A percentile compares a stretch with the other conserved stretches of the same genome.
These are phyloP conservation scores for Aphis gossypii DNA, from an alignment of 1,140 invertebrate species.

Conservation along the genomic window DNA sequence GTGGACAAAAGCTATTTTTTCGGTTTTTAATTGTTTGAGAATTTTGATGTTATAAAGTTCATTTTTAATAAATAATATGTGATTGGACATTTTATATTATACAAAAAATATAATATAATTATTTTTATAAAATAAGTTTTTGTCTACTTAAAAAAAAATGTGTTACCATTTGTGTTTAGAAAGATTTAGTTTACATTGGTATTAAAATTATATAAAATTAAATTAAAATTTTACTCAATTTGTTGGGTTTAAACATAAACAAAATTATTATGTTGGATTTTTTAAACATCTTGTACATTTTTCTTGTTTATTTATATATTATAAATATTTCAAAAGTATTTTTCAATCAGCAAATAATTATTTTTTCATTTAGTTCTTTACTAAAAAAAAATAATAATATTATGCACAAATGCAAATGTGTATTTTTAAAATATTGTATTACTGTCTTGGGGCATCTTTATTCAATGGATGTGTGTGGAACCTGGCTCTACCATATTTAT, in stretches of 20 bases:
- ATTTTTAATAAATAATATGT: slow-evolving; percentile 51
- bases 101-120: slow-evolving; percentile 43
- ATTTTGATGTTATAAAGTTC: slow-evolving; percentile 48
- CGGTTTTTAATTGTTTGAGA: slow-evolving; percentile 41
- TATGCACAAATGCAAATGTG: slow-evolving; percentile 42
- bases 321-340: slow-evolving; percentile 47
- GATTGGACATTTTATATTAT: slow-evolving; percentile 55
- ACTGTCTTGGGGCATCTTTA: background rate
- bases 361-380: slow-evolving; percentile 42
- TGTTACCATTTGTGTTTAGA: slow-evolving; percentile 58
- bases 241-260: slow-evolving; percentile 44
- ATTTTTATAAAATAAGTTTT: slow-evolving; percentile 54
- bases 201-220: slow-evolving; percentile 45
- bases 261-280: slow-evolving; percentile 31
- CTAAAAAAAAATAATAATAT: slow-evolving; percentile 15
- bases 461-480: background rate
- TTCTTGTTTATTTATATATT: slow-evolving; percentile 42
- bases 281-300: slow-evolving; percentile 35
- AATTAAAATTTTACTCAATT: slow-evolving; percentile 41
- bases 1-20: slow-evolving; percentile 42
- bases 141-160: slow-evolving; percentile 58
- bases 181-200: slow-evolving; percentile 55
- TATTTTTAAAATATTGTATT: slow-evolving; percentile 5
- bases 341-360: slow-evolving; percentile 26
- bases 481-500: background rate